Percentiles rank a stretch among this genome's conserved stretches.
Evolutionary conservation across 2,888 invertebrate genomes (phyloP).

Genomic region (Aleiodes alternator): DNA sequence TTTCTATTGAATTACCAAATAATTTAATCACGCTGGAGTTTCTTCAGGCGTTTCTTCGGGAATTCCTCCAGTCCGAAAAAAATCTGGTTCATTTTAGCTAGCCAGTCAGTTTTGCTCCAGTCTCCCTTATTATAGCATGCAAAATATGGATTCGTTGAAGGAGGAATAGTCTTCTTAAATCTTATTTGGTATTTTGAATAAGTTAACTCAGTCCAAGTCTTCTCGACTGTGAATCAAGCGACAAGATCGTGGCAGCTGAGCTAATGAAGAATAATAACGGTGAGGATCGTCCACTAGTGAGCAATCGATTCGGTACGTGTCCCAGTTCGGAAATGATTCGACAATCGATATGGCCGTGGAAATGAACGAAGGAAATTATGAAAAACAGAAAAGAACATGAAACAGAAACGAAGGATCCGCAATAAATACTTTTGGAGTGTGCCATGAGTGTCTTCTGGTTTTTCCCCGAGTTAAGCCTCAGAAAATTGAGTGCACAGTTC

Average conservation of each 20-base stretch:
- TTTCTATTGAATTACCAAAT: no score
- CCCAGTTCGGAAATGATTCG: neutral
- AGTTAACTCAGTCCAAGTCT: no score
- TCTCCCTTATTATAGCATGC: no score
- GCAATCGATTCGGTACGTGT: constrained; percentile 9
- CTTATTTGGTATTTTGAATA: no score
- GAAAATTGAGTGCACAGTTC: constrained; percentile 71
- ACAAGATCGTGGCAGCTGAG: neutral
- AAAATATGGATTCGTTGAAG: no score
- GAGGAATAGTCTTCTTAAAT: no score
- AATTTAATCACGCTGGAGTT: no score
- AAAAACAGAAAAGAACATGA: constrained; percentile 4
- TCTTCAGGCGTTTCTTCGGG: no score
- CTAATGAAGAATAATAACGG: constrained; percentile 29
- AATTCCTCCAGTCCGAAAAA: no score
- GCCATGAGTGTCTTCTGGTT: constrained; percentile 42
- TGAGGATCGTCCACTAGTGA: constrained; percentile 38
- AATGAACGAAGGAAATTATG: no score
- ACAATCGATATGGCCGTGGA: neutral
- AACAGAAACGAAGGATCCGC: neutral
- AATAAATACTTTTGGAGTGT: constrained; percentile 10
- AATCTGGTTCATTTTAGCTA: no score
- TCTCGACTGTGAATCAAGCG: constrained; percentile 28
- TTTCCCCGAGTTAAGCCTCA: constrained; percentile 66
- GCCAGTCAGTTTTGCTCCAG: no score